Conservation (phyloP, 2,888 invertebrate genomes). For the Heliconius sara region DNA sequence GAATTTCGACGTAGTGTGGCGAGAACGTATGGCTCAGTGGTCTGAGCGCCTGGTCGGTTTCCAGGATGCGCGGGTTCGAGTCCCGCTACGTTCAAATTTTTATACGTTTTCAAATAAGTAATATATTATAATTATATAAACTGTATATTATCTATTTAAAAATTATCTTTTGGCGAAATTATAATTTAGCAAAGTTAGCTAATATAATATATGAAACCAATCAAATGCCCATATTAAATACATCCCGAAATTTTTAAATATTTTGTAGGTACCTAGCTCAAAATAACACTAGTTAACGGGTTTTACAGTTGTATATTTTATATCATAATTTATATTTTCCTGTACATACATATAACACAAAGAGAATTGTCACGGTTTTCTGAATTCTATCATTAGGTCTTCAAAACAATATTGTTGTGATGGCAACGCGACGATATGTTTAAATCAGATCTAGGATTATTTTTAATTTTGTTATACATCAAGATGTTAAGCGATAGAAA, state of each 20-base stretch:
- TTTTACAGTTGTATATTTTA: not conserved
- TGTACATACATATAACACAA: not conserved
- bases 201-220: not conserved
- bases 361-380: conserved; percentile 1
- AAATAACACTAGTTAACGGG: not conserved
- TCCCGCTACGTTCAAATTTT: too few species aligned
- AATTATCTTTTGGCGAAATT: too few species aligned
- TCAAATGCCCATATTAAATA: not conserved
- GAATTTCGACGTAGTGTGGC: too few species aligned
- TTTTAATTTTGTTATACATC: not conserved
- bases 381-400: conserved; percentile 5
- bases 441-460: not conserved
- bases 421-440: not conserved
- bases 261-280: not conserved
- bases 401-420: not conserved
- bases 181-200: not conserved
- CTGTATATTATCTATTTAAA: too few species aligned
- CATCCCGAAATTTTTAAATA: not conserved
- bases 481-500: not conserved
- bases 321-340: conserved; percentile 13
- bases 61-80: too few species aligned
- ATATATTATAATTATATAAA: too few species aligned
- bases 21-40: too few species aligned
- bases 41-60: too few species aligned
- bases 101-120: too few species aligned